Base-by-base conservation (phyloP, 2,797 vertebrate species). In the Argyrosomus regius region DNA sequence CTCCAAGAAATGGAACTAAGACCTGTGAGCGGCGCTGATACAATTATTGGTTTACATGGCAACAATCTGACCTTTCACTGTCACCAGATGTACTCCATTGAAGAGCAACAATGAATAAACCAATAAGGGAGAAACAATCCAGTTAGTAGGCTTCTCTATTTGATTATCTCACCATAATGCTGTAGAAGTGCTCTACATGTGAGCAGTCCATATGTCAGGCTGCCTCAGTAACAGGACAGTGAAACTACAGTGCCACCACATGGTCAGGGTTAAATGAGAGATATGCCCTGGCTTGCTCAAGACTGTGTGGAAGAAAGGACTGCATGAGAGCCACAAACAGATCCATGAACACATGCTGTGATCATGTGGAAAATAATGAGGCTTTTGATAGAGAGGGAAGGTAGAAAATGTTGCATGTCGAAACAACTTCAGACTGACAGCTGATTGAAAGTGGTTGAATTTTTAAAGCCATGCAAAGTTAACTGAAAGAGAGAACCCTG, bases 211-310 rank as follows among this genome's bases (percentile, higher is more conserved):
- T 39, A 28, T 31, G 43, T 63, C 53, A 68, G 43, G 4, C 43
- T 43, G 62, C 63, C 49, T 72, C 45, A 39, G 48, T 8, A 22
- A 1, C 56, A 72, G 58, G 39, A 64, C 26, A 54, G 64, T 82
- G 88, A 82, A 49, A 73, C 81, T 64, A 20, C 85, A 91, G 85
- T 54, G 84, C 91, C 92, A 72, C 88, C 85, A 60, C 2, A 49
- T 92, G 94, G 87, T 64, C 50, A 26, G 0, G 18, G 59, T 0
- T n/a, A 49, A 39, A 41, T 31, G 24, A 59, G n/a, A 70, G 39
- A 59, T 13, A 5, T 3, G 10, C 9, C 31, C 16, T 11, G 54
- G 24, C 49, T 22, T 24, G 22, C 61, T 81, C 53, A 57, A 39
- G 61, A 70, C 20, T 43, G 72, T 13, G 62, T 77, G 69, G 72